A percentile compares a stretch with the other conserved stretches of the same genome.
These are phyloP conservation scores for Ditula angustiorana DNA, from an alignment of 2,888 invertebrate species.

Conservation along the genomic window DNA sequence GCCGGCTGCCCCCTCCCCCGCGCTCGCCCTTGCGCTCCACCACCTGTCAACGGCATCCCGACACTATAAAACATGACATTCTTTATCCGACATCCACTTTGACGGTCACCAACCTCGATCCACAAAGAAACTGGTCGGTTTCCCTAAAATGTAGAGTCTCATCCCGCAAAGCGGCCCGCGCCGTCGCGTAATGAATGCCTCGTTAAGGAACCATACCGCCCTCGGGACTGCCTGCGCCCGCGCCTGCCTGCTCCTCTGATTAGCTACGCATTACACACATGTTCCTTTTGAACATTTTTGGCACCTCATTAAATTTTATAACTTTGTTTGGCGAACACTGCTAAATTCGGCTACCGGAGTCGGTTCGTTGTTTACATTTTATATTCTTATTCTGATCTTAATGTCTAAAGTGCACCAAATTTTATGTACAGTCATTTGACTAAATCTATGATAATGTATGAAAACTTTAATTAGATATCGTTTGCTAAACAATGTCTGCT, in stretches of 20 bases:
- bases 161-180: constrained; percentile 21
- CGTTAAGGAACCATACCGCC: constrained; percentile 21
- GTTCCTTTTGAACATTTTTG: constrained; percentile 57
- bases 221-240: constrained; percentile 46
- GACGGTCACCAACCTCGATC: constrained; percentile 34
- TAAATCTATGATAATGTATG: not conserved
- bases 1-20: constrained; percentile 55
- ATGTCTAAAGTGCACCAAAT: constrained; percentile 44
- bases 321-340: constrained; percentile 50
- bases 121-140: constrained; percentile 12
- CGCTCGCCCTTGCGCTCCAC: constrained; percentile 57
- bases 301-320: constrained; percentile 61
- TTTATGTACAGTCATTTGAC: constrained; percentile 2
- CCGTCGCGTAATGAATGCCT: constrained; percentile 29
- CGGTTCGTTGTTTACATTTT: constrained; percentile 52
- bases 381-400: constrained; percentile 51
- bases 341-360: constrained; percentile 44
- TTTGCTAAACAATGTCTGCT: constrained; percentile 11
- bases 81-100: constrained; percentile 35
- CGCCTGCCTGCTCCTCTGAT: constrained; percentile 46
- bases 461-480: not conserved
- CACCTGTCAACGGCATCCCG: constrained; percentile 64
- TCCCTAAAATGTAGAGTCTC: constrained; percentile 21
- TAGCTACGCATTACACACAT: constrained; percentile 58
- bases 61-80: constrained; percentile 36